These are phyloP conservation scores for Epinephelus fuscoguttatus DNA, from an alignment of 2,113 vertebrate genomes.

Conservation along the genomic window DNA sequence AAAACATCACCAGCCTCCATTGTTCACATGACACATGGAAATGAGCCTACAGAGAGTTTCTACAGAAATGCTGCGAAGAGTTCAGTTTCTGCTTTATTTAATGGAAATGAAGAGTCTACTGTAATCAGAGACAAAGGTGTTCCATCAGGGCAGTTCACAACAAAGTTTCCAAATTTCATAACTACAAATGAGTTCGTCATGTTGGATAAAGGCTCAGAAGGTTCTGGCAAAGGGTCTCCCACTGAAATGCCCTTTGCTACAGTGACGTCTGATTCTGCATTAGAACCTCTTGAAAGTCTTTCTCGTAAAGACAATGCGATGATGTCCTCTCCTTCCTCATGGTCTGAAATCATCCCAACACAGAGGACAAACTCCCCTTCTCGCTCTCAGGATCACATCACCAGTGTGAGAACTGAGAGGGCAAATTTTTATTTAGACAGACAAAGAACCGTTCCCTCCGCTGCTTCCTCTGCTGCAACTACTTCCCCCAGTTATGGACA, in stretches of 20 bases:
- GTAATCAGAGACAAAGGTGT: slow-evolving; percentile 27
- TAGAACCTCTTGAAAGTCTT: slow-evolving; percentile 23
- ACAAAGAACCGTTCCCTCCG: slow-evolving; percentile 31
- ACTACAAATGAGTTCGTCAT: slow-evolving; percentile 37
- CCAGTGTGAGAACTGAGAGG: slow-evolving; percentile 33
- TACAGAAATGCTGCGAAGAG: slow-evolving; percentile 14
- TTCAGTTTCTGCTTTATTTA: slow-evolving; percentile 37
- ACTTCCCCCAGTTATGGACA: slow-evolving; percentile 46
- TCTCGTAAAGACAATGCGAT: slow-evolving; percentile 16
- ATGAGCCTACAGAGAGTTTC: slow-evolving; percentile 7
- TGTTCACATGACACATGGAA: slow-evolving; percentile 3
- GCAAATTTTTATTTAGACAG: slow-evolving; percentile 55
- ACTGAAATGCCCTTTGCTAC: neutral
- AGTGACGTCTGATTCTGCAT: slow-evolving; percentile 21
- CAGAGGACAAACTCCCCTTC: slow-evolving; percentile 11
- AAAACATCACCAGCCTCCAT: neutral
- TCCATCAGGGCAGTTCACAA: slow-evolving; percentile 24
- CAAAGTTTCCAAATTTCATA: slow-evolving; percentile 38
- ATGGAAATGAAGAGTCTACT: slow-evolving; percentile 30
- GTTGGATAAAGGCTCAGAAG: slow-evolving; percentile 35
- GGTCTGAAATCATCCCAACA: slow-evolving; percentile 47
- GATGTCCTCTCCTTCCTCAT: slow-evolving; percentile 4
- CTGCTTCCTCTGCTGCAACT: slow-evolving; percentile 45
- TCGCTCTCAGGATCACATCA: slow-evolving; percentile 29
- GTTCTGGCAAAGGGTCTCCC: slow-evolving; percentile 17